Conservation (phyloP, 2,797 vertebrate genomes). For the Tamandua tetradactyla region DNA sequence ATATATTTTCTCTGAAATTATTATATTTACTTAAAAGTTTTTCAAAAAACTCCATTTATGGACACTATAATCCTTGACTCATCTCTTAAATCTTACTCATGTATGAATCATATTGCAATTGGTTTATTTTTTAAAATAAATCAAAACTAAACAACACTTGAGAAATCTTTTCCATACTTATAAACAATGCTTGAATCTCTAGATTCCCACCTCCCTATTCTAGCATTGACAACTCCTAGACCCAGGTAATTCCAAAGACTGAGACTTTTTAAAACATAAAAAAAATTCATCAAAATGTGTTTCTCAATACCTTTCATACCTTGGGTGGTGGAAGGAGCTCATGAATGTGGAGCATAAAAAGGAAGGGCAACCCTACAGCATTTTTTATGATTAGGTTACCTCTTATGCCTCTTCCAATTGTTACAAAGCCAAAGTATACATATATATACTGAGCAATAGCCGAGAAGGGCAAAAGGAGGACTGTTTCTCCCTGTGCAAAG, state of each 20-base stretch:
- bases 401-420: not conserved
- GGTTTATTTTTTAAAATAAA: constrained; percentile 22
- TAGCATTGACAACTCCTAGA: not conserved
- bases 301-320: not conserved
- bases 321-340: not conserved
- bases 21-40: constrained; percentile 64
- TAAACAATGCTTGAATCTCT: constrained; percentile 39
- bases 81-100: constrained; percentile 21
- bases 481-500: not conserved
- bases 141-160: constrained; percentile 53
- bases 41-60: constrained; percentile 51
- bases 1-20: constrained; percentile 66
- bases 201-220: not conserved
- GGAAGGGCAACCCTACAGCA: accelerated
- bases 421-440: not conserved
- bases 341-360: not conserved
- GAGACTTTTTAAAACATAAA: not conserved
- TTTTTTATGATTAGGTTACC: not conserved
- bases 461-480: not conserved
- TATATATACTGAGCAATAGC: not conserved
- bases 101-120: constrained; percentile 35
- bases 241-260: not conserved
- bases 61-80: not conserved
- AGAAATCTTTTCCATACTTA: constrained; percentile 26
- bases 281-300: not conserved